A percentile compares a stretch with the other conserved stretches of the same genome.
Conservation (phyloP, 2,113 vertebrate species). For the Onychostoma macrolepis region DNA sequence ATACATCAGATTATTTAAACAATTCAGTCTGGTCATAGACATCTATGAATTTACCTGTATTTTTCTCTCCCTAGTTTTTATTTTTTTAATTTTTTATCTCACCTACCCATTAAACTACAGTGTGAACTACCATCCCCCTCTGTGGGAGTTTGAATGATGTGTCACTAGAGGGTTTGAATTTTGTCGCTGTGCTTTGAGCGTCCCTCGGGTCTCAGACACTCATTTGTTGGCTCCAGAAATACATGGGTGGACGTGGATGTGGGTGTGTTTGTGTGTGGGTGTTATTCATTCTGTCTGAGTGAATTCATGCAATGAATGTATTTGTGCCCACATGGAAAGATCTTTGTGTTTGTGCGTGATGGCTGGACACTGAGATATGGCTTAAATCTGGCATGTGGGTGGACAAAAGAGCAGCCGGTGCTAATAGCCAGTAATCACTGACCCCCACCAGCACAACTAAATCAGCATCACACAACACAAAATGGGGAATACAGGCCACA, state of each 20-base stretch:
- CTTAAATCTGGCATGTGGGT: constrained; percentile 51
- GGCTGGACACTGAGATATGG: constrained; percentile 50
- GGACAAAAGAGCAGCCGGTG: constrained; percentile 48
- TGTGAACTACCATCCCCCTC: constrained; percentile 6
- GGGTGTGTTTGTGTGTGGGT: constrained; percentile 32
- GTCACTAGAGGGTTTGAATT: constrained; percentile 51
- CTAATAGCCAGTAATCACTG: constrained; percentile 61
- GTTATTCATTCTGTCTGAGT: constrained; percentile 16
- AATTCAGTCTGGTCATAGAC: neutral
- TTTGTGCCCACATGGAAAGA: constrained; percentile 23
- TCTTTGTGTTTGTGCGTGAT: constrained; percentile 19
- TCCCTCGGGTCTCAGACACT: constrained; percentile 27
- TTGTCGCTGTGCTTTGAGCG: constrained; percentile 46
- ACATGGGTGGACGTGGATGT: constrained; percentile 33
- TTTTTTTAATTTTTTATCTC: neutral
- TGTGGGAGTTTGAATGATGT: constrained; percentile 47
- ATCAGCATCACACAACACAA: constrained; percentile 54
- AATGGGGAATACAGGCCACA: constrained; percentile 3
- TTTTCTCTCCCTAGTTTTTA: neutral
- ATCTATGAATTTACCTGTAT: neutral
- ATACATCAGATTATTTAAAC: neutral
- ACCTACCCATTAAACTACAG: neutral
- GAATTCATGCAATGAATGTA: constrained; percentile 10
- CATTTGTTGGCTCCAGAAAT: constrained; percentile 27
- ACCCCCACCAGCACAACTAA: constrained; percentile 57